A percentile compares a stretch with the other conserved stretches of the same genome.
phyloP scores from a whole-genome alignment of 2,113 vertebrate species.

The Loxodonta africana region DNA sequence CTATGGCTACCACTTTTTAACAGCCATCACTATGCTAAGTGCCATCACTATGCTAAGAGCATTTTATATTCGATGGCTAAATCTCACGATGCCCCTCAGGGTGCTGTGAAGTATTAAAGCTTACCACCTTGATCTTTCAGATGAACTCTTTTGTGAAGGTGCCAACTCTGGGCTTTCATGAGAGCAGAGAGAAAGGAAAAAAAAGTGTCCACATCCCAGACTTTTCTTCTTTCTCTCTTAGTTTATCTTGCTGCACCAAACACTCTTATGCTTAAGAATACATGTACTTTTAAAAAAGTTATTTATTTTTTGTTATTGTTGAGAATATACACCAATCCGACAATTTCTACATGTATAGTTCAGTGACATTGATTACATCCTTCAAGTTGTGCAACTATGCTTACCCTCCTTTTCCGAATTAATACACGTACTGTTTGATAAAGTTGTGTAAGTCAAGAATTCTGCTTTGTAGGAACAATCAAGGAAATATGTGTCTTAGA shows the following conservation, averaged over 20 bases:
- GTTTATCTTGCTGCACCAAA: background rate
- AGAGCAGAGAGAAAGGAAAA: background rate
- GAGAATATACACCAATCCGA: no score
- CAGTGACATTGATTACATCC: no score
- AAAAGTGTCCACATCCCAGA: background rate
- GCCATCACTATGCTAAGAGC: background rate
- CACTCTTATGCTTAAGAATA: background rate
- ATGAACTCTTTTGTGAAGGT: background rate
- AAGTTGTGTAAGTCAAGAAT: background rate
- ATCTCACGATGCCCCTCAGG: background rate
- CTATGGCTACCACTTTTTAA: background rate
- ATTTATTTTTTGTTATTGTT: background rate
- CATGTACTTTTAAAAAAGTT: no score
- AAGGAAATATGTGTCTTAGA: background rate
- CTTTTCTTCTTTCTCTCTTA: background rate
- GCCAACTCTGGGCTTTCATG: background rate
- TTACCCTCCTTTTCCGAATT: background rate
- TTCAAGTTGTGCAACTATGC: no score
- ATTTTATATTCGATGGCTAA: background rate
- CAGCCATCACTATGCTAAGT: background rate
- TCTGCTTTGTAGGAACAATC: background rate
- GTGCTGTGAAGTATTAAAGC: background rate
- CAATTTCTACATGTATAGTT: no score
- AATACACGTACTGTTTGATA: background rate
- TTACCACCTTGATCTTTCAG: background rate